Evolutionary conservation across 2,797 vertebrate genomes (phyloP), one percentile per base, ranked within the genome.

Genomic region (Pipistrellus nathusii): DNA sequence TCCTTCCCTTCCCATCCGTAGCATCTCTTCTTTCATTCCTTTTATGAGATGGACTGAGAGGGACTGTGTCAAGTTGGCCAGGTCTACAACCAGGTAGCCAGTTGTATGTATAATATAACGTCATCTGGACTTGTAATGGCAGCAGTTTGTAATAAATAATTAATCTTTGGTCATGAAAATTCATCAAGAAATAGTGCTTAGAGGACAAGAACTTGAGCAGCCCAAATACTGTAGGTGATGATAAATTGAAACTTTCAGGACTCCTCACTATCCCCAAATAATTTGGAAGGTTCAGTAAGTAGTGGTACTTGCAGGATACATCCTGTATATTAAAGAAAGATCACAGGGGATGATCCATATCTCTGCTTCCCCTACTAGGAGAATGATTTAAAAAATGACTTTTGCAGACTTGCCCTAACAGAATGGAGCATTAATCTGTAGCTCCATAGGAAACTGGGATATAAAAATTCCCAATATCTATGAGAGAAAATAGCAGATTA

Each of bases 131-230:
- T 48, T 21, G 20, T 62, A 53, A 1, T 9, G 27, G 48, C 23
- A n/a, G 35, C 32, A 81, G 21, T 75, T 20, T 75, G 48, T 59
- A 91, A 75, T 46, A 88, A 82, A 75, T 46, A 88, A 82, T 32
- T 72, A 48, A 91, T 46, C 51, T 90, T 46, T 25, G 21, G 78
- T 75, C 25, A 62, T 81, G 30, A 94, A 85, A 94, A 91, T 88
- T 57, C 32, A 71, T 53, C 18, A 62, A 94, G 80, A 85, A 91
- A 75, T 23, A 84, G 78, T 69, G 18, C 11, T 91, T 68, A 18
- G 48, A 80, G 23, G 57, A 23, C 48, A 91, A 51, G 44, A 87
- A 80, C 13, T 84, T 44, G 25, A 94, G 59, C 18, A 91, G 44
- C 18, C 32, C 57, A 72, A 91, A 69, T 62, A 71, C 2, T 71